Evolutionary conservation across 2,113 vertebrate genomes (phyloP), one percentile per base, ranked within the genome.

Genomic region (Apteryx owenii): DNA sequence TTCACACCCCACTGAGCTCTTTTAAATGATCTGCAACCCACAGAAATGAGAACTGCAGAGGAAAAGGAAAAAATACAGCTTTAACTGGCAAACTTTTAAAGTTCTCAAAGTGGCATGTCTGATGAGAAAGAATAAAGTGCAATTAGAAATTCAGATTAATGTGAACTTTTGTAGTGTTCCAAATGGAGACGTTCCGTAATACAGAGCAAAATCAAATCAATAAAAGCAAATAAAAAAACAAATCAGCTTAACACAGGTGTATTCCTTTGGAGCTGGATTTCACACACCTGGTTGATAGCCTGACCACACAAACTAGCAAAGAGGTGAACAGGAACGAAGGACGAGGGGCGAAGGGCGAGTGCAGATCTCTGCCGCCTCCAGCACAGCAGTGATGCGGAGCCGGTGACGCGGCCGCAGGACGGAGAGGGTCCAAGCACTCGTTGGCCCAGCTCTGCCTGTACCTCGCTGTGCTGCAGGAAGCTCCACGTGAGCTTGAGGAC

Each of bases 41-140:
- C 60, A 95, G 95, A 96, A 96, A 97, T 97, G 96, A 96, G 96
- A 96, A 65, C 93, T 92, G 89, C 62, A 64, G 78, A 76, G 50
- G 36, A 54, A 73, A 83, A 70, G 28, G 73, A 72, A 73, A 73
- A 25, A 33, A 48, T 31, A 40, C 14, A 54, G 28, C 66, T 82
- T 38, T 69, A 72, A 81, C 73, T 50, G 79, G 64, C 69, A 69
- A 58, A 61, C n/a, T 65, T 73, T 65, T 46, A 42, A 56, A 40
- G 64, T 64, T 33, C 94, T n/a, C 44, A 44, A 28, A 76, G 62
- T 25, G 33, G 85, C 94, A 18, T 51, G 69, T 84, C 78, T 56
- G 68, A 65, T 29, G 56, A 33, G 76, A 40, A 28, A 72, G 73
- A 76, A 50, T 81, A 50, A 40, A 89, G 84, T 15, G 61, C 25